Evolutionary conservation across 1,140 invertebrate species (phyloP).

Genomic region (Gryllus bimaculatus): DNA sequence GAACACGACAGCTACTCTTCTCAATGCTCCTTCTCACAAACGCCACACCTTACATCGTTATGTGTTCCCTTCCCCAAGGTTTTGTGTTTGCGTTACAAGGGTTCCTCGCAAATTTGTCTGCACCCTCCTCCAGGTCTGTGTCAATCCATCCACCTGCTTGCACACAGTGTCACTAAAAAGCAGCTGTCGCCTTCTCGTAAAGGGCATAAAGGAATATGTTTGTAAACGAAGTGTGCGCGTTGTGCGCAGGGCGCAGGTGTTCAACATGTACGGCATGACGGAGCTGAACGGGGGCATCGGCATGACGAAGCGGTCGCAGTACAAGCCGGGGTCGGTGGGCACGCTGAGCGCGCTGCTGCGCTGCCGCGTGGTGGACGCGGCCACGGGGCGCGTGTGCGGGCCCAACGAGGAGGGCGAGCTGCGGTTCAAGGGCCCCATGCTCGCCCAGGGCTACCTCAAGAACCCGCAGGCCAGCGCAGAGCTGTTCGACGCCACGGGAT

Average conservation of each 20-base stretch:
- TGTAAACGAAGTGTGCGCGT: too few relatives aligned
- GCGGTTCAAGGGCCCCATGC: constrained; percentile 52
- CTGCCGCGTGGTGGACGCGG: constrained; percentile 41
- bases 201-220: too few relatives aligned
- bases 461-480: constrained; percentile 46
- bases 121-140: too few relatives aligned
- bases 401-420: constrained; percentile 54
- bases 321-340: background rate
- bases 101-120: too few relatives aligned
- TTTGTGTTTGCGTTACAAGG: too few relatives aligned
- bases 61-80: too few relatives aligned
- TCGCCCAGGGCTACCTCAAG: constrained; percentile 35
- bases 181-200: too few relatives aligned
- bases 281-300: background rate
- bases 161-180: too few relatives aligned
- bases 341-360: background rate
- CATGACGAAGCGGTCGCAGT: background rate
- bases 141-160: too few relatives aligned
- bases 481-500: constrained; percentile 41
- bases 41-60: background rate
- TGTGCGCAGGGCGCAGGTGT: too few relatives aligned
- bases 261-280: background rate
- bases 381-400: constrained; percentile 43
- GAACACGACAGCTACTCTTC: too few relatives aligned
- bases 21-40: background rate